Percentiles rank a stretch among this genome's conserved stretches.
phyloP scores from a whole-genome alignment of 2,797 vertebrate genomes.

The Syngnathus acus region DNA sequence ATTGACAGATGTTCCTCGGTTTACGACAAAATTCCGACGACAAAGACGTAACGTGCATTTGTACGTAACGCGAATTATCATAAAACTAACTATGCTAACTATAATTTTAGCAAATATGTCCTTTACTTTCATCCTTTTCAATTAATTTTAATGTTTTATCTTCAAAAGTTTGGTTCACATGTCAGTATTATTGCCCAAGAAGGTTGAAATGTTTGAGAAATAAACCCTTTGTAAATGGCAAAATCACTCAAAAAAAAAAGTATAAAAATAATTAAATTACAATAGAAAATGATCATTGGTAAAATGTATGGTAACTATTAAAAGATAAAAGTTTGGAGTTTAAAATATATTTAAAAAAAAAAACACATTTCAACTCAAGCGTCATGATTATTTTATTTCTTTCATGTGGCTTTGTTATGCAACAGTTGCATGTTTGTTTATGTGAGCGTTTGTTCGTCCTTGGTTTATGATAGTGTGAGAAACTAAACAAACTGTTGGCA shows the following conservation, averaged over 20 bases:
- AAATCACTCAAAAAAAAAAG: too few relatives aligned
- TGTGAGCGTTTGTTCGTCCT: constrained; percentile 57
- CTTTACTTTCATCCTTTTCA: too few relatives aligned
- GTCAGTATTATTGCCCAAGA: too few relatives aligned
- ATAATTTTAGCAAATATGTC: too few relatives aligned
- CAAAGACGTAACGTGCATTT: background rate
- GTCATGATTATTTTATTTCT: constrained; percentile 84
- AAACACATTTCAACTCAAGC: constrained; percentile 57
- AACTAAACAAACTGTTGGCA: constrained; percentile 53
- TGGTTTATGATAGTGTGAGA: constrained; percentile 50
- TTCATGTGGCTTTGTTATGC: constrained; percentile 71
- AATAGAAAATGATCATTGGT: too few relatives aligned
- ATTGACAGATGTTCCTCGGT: background rate
- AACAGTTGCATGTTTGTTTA: constrained; percentile 64
- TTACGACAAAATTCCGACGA: background rate
- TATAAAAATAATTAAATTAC: too few relatives aligned
- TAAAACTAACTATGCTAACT: too few relatives aligned
- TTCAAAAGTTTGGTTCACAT: too few relatives aligned
- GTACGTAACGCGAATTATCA: too few relatives aligned
- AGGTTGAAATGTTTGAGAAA: too few relatives aligned
- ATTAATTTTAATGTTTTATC: too few relatives aligned
- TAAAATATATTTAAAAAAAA: background rate
- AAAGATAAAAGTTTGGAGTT: background rate
- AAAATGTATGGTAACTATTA: background rate
- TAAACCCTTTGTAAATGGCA: too few relatives aligned